A percentile compares a stretch with the other conserved stretches of the same genome.
phyloP scores from a whole-genome alignment of 1,140 invertebrate species.

The Meloidogyne chitwoodi region DNA sequence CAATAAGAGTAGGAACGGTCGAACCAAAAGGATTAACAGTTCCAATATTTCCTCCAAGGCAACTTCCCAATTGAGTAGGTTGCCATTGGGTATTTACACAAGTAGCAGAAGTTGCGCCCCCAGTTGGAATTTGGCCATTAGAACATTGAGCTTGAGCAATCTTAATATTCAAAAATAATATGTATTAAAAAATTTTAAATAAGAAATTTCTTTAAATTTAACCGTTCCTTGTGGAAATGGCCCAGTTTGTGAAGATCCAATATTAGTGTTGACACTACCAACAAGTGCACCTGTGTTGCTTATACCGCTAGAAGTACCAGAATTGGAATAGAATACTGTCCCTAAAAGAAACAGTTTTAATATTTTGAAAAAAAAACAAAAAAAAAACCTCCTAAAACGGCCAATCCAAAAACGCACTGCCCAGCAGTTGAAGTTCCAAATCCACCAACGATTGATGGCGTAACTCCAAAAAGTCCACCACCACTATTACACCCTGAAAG shows the following conservation, averaged over 20 bases:
- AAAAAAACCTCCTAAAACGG: background rate
- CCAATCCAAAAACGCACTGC: slow-evolving; percentile 9
- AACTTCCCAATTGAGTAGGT: background rate
- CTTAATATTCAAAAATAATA: background rate
- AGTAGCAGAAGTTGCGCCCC: background rate
- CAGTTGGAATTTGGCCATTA: slow-evolving; percentile 19
- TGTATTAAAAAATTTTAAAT: background rate
- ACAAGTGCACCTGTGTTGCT: background rate
- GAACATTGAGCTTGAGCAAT: slow-evolving; percentile 23
- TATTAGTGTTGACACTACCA: background rate
- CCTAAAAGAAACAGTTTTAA: background rate
- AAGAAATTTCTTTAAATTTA: background rate
- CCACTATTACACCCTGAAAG: slow-evolving; percentile 18
- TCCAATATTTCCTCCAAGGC: background rate
- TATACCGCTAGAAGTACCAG: background rate
- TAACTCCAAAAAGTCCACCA: background rate
- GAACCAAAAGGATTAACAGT: background rate
- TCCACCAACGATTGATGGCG: background rate
- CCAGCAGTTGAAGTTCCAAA: background rate
- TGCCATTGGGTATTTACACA: slow-evolving; percentile 9
- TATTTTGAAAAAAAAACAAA: background rate
- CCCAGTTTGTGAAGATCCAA: background rate
- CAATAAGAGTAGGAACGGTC: background rate
- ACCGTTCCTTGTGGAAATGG: background rate
- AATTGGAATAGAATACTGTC: background rate